phyloP scores from a whole-genome alignment of 2,113 vertebrate species.

The Prionailurus bengalensis region DNA sequence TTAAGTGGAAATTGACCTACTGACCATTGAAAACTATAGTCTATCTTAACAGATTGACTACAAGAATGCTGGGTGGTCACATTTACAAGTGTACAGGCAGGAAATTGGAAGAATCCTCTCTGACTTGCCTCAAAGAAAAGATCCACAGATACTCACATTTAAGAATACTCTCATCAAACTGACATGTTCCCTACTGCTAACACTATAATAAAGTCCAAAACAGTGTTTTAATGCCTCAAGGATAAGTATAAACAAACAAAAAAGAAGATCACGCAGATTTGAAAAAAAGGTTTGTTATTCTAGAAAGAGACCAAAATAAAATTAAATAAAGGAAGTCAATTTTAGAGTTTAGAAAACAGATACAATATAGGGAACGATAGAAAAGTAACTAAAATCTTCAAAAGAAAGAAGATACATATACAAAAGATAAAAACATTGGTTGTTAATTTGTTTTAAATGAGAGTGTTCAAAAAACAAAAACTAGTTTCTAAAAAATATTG shows the following conservation, averaged over 20 bases:
- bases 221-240: neutral
- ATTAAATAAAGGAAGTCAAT: neutral
- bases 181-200: neutral
- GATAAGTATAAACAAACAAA: neutral
- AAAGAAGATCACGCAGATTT: neutral
- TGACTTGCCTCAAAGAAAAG: neutral
- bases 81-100: neutral
- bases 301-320: neutral
- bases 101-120: neutral
- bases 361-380: neutral
- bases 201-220: neutral
- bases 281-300: neutral
- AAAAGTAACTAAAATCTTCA: neutral
- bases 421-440: neutral
- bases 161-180: neutral
- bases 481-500: neutral
- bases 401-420: neutral
- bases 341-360: neutral
- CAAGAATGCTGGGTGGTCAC: neutral
- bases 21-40: neutral
- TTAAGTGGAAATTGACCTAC: neutral
- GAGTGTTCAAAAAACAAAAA: neutral
- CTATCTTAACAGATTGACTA: neutral
- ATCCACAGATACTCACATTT: neutral
- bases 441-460: neutral